Evolutionary conservation across 2,797 vertebrate genomes (phyloP).

Genomic region (Chromis chromis): DNA sequence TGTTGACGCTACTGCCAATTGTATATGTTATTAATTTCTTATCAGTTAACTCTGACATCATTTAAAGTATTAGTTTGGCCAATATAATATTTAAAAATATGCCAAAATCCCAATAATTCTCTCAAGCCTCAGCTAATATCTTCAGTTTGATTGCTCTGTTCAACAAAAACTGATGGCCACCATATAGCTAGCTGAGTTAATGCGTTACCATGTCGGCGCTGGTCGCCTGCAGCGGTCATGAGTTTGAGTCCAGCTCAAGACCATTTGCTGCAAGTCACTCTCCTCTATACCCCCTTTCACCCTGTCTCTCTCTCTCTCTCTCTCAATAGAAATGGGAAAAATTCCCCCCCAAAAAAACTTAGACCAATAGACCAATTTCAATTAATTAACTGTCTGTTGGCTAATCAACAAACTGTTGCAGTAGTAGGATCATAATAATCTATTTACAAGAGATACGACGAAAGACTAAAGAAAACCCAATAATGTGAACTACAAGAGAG

Average conservation of each 20-base stretch:
- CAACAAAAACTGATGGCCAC: not conserved
- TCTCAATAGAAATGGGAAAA: too few relatives aligned
- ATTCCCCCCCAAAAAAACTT: too few relatives aligned
- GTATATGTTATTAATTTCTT: too few relatives aligned
- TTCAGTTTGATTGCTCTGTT: not conserved
- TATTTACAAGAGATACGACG: not conserved
- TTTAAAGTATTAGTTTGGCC: not conserved
- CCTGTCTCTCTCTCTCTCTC: too few relatives aligned
- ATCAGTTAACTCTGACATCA: not conserved
- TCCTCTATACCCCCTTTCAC: too few relatives aligned
- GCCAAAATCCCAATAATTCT: not conserved
- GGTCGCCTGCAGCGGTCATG: too few relatives aligned
- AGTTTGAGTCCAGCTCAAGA: too few relatives aligned
- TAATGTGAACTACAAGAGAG: not conserved
- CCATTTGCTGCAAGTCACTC: too few relatives aligned
- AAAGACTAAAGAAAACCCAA: not conserved
- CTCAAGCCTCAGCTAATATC: not conserved
- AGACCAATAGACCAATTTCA: too few relatives aligned
- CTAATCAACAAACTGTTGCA: not conserved
- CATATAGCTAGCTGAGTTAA: too few relatives aligned
- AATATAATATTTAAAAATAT: not conserved
- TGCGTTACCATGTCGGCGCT: too few relatives aligned
- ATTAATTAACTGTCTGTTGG: not conserved
- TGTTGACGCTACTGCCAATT: too few relatives aligned
- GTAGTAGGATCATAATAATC: not conserved